Percentiles rank a stretch among this genome's conserved stretches.
Evolutionary conservation across 2,888 invertebrate genomes (phyloP).

Genomic region (Torymus texanus): DNA sequence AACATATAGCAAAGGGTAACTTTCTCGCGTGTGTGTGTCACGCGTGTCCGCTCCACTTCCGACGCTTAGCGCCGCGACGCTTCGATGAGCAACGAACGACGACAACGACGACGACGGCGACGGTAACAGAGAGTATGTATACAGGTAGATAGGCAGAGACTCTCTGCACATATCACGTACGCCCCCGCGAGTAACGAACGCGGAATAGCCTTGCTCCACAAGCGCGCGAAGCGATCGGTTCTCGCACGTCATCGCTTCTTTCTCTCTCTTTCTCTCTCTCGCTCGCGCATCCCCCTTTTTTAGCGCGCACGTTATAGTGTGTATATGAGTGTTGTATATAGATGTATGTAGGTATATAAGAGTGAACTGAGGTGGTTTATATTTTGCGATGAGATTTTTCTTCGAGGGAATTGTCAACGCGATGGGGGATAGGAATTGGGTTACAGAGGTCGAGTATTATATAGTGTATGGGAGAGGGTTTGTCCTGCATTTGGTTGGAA

Average conservation of each 20-base stretch:
- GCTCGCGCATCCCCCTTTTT: slow-evolving; percentile 13
- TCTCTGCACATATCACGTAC: not conserved
- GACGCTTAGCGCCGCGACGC: slow-evolving; percentile 74
- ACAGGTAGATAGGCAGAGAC: not conserved
- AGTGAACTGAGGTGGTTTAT: no score
- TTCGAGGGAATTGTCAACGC: no score
- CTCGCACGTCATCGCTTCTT: slow-evolving; percentile 28
- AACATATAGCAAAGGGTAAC: not conserved
- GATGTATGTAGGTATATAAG: no score
- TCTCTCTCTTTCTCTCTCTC: not conserved
- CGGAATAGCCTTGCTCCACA: slow-evolving; percentile 47
- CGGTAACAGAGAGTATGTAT: not conserved
- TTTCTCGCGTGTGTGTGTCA: not conserved
- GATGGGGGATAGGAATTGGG: no score
- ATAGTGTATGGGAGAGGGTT: no score
- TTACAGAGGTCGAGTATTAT: no score
- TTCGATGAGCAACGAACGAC: slow-evolving; percentile 64
- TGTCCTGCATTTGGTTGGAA: no score
- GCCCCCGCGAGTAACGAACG: slow-evolving; percentile 39
- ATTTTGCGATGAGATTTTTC: no score
- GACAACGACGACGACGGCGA: not conserved
- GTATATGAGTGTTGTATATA: no score
- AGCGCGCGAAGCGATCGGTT: not conserved
- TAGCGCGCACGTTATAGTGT: no score
- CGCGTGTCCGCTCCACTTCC: slow-evolving; percentile 72